Evolutionary conservation across 2,888 invertebrate genomes (phyloP).

Genomic region (Hofmannophila pseudospretella): DNA sequence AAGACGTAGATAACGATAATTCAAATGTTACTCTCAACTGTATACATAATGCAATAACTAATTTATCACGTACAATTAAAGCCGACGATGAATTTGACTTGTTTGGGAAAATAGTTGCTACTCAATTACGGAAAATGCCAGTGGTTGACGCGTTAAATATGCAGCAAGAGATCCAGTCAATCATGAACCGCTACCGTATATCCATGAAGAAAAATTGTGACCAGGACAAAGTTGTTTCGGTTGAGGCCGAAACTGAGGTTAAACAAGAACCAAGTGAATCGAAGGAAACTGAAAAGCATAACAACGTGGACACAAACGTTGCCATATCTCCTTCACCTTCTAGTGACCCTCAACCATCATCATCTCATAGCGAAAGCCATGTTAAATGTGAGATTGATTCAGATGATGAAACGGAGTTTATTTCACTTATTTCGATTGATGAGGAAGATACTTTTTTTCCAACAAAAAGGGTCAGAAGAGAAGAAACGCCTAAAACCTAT

Average conservation of each 20-base stretch:
- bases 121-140: not conserved
- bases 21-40: too few relatives aligned
- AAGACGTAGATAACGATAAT: not conserved
- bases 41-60: too few relatives aligned
- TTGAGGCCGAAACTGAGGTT: too few relatives aligned
- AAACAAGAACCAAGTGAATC: too few relatives aligned
- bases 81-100: not conserved
- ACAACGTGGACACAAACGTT: not conserved
- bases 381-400: not conserved
- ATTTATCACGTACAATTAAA: not conserved
- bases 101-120: not conserved
- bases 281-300: not conserved
- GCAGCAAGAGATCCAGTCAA: not conserved
- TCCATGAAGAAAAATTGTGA: too few relatives aligned
- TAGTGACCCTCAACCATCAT: not conserved
- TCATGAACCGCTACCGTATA: not conserved
- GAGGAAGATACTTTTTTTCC: too few relatives aligned
- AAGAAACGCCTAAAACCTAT: too few relatives aligned
- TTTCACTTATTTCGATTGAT: too few relatives aligned
- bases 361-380: not conserved
- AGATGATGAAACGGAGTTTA: not conserved
- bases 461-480: too few relatives aligned
- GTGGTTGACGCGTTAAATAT: not conserved
- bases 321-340: not conserved
- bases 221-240: too few relatives aligned